Percentiles rank a stretch among this genome's conserved stretches.
Evolutionary conservation across 2,113 vertebrate species (phyloP).

Genomic region (Plectropomus leopardus): DNA sequence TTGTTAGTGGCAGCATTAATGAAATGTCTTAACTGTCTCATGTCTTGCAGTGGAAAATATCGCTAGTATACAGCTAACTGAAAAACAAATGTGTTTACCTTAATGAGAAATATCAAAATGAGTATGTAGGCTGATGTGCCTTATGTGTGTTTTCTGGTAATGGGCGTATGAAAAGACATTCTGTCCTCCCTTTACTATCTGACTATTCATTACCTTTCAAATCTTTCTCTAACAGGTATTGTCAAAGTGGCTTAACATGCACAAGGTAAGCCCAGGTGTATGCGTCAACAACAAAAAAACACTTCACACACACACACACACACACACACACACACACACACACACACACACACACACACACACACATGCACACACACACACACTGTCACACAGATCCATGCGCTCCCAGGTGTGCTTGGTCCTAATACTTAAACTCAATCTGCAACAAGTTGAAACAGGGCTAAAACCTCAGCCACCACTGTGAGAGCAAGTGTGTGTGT

Average conservation of each 20-base stretch:
- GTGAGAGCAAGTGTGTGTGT: constrained; percentile 45
- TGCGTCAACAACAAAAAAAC: constrained; percentile 48
- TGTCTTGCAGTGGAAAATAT: not conserved
- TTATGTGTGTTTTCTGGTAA: constrained; percentile 3
- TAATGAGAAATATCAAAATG: not conserved
- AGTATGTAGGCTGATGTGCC: not conserved
- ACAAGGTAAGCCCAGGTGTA: constrained; percentile 63
- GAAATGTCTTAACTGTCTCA: not conserved
- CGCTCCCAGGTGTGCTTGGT: constrained; percentile 74
- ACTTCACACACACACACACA: constrained; percentile 25
- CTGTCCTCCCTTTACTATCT: not conserved
- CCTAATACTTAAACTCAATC: constrained; percentile 71
- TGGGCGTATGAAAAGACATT: constrained; percentile 14
- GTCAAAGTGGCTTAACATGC: constrained; percentile 47
- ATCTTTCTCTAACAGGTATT: constrained; percentile 31
- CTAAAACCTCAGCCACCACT: constrained; percentile 64
- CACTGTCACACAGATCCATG: constrained; percentile 31
- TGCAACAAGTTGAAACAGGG: constrained; percentile 83
- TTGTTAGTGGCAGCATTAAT: not conserved
- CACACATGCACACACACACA: constrained; percentile 30
- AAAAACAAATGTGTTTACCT: not conserved
- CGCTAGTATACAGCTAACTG: not conserved
- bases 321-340: constrained; percentile 21
- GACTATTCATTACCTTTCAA: constrained; percentile 42
- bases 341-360: constrained; percentile 26